phyloP scores from a whole-genome alignment of 2,113 vertebrate species.

The Cynocephalus volans region DNA sequence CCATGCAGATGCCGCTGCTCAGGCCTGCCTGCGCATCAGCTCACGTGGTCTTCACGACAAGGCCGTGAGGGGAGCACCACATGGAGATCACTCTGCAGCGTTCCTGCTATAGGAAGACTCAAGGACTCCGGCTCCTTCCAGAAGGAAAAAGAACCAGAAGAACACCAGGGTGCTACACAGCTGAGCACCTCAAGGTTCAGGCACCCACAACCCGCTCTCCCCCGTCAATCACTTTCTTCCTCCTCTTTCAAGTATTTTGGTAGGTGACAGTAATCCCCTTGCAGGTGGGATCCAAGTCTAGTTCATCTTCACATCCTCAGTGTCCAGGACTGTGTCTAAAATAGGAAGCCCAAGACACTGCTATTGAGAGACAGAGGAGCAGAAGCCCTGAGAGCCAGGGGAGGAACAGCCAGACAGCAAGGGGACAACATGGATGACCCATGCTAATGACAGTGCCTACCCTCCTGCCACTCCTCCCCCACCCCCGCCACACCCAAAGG shows the following conservation, averaged over 20 bases:
- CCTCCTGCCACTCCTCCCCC: background rate
- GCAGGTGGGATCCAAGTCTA: background rate
- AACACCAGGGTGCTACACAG: background rate
- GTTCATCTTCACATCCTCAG: background rate
- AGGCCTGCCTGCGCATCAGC: too few relatives aligned
- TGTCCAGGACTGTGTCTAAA: background rate
- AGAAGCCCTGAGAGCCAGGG: background rate
- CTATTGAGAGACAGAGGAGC: background rate
- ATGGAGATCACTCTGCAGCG: background rate
- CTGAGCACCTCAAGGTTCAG: background rate
- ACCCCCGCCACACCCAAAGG: background rate
- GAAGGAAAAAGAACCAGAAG: background rate
- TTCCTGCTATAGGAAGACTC: too few relatives aligned
- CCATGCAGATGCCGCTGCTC: background rate
- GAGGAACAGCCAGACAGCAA: background rate
- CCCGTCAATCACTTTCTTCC: background rate
- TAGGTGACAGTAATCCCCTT: accelerated
- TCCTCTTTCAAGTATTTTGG: too few relatives aligned
- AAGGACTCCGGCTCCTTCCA: background rate
- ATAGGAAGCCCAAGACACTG: background rate
- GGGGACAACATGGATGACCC: background rate
- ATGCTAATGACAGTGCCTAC: background rate
- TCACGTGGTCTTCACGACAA: background rate
- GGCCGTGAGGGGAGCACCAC: background rate
- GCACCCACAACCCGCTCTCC: background rate